Percentiles rank a stretch among this genome's conserved stretches.
Conservation (phyloP, 2,113 vertebrate species). For the Himantopus leucocephalus region DNA sequence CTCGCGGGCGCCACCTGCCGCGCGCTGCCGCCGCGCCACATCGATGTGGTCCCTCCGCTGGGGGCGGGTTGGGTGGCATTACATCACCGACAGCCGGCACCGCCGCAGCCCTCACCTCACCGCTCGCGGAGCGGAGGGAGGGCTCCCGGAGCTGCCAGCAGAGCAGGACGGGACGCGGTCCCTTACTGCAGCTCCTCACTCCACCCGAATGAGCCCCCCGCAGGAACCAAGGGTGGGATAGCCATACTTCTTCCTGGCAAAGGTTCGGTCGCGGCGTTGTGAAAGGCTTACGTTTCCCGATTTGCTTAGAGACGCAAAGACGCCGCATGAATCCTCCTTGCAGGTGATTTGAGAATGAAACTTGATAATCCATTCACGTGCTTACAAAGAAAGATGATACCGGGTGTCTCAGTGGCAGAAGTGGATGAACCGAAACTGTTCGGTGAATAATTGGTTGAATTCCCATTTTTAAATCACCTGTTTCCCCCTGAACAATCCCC, state of each 20-base stretch:
- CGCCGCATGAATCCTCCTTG: neutral
- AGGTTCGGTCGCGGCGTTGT: neutral
- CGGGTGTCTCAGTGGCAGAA: neutral
- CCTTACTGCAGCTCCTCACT: accelerated
- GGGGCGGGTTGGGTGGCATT: neutral
- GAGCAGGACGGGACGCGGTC: accelerated
- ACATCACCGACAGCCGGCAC: neutral
- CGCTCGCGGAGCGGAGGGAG: accelerated
- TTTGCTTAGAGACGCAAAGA: neutral
- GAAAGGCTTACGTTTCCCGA: neutral
- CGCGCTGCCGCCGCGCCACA: neutral
- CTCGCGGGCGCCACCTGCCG: constrained; percentile 48
- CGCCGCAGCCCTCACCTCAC: neutral
- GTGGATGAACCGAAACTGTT: neutral
- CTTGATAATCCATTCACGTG: neutral
- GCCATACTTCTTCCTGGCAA: neutral
- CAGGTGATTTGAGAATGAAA: neutral
- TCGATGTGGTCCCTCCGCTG: accelerated
- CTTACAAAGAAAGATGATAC: neutral
- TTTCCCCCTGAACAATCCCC: neutral
- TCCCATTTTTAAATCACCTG: neutral
- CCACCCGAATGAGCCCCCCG: neutral
- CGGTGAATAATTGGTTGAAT: neutral
- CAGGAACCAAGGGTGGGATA: neutral
- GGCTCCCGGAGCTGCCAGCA: accelerated